Evolutionary conservation across 2,113 vertebrate species (phyloP).

Genomic region (Petaurus breviceps): DNA sequence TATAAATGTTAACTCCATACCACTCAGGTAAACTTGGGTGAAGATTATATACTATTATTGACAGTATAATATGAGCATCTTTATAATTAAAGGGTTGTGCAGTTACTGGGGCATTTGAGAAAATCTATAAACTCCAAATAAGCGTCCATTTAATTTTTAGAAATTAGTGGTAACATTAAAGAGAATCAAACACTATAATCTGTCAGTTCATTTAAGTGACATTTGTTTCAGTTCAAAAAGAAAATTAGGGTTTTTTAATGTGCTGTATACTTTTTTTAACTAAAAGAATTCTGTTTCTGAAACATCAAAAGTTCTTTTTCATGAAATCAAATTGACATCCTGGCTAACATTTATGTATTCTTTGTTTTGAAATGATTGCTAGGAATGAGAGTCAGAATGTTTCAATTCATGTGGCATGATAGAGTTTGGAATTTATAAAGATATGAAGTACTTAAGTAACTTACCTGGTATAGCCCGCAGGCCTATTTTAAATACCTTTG

Average conservation of each 20-base stretch:
- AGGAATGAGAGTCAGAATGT: slow-evolving; percentile 12
- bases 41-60: background rate
- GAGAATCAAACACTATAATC: background rate
- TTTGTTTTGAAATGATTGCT: slow-evolving; percentile 22
- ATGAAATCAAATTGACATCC: background rate
- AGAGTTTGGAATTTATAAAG: slow-evolving; percentile 12
- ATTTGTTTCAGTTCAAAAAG: background rate
- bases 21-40: slow-evolving; percentile 12
- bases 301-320: background rate
- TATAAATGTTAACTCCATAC: background rate
- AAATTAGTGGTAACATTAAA: background rate
- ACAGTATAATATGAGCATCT: slow-evolving; percentile 30
- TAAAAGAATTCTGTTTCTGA: background rate
- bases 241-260: background rate
- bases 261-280: background rate
- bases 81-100: background rate
- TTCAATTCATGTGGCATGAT: background rate
- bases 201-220: background rate
- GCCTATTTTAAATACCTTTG: background rate
- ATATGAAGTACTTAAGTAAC: slow-evolving; percentile 44
- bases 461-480: slow-evolving; percentile 5
- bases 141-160: background rate
- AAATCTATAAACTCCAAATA: slow-evolving; percentile 12
- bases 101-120: background rate
- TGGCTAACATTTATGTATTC: slow-evolving; percentile 18